Evolutionary conservation across 2,888 invertebrate genomes (phyloP), one percentile per base, ranked within the genome.

Genomic region (Ectemnius continuus): DNA sequence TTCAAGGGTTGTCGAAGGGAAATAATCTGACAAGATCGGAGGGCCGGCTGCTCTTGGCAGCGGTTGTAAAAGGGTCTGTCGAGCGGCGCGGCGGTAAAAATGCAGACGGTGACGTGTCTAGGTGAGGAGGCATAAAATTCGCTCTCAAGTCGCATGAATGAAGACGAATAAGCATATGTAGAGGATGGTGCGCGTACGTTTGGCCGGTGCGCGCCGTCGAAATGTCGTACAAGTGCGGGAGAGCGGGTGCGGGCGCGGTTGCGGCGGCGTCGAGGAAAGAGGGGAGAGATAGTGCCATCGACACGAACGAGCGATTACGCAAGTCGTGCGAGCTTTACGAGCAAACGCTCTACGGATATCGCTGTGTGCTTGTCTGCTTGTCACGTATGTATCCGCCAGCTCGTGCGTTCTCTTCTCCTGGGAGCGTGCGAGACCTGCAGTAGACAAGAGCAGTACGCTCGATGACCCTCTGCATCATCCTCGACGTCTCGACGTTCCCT

Each of bases 91-190:
- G 28, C 8, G 36, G 36, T 36, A 36, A 36, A 36, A 36, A 36
- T 36, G 36, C 36, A 36, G 36, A 36, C 36, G 36, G 36, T 2
- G 11, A 2, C 6, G 52, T 70, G 75, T 83, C 82, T 81, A 82
- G 79, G 82, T 81, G 23, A 3, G 75, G 78, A 74, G 63, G 76
- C 80, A 83, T 84, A 84, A 82, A 84, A 85, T 78, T 78, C 78
- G 75, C 76, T 80, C 71, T 80, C 70, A 70, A 73, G 77, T 60
- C 67, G 76, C 77, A 76, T 82, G 84, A 84, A 84, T 84, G 83
- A 80, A 84, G 80, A 75, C 73, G 70, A 64, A 47, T 36, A 36
- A 36, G 36, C 52, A 52, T 52, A 52, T 52, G 52, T 52, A 52
- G 5, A 52, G 14, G 16, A 3, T 23, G 3, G 23, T 23, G 23